Evolutionary conservation across 2,113 vertebrate genomes (phyloP), one percentile per base, ranked within the genome.

Genomic region (Eupsittula cactorum): DNA sequence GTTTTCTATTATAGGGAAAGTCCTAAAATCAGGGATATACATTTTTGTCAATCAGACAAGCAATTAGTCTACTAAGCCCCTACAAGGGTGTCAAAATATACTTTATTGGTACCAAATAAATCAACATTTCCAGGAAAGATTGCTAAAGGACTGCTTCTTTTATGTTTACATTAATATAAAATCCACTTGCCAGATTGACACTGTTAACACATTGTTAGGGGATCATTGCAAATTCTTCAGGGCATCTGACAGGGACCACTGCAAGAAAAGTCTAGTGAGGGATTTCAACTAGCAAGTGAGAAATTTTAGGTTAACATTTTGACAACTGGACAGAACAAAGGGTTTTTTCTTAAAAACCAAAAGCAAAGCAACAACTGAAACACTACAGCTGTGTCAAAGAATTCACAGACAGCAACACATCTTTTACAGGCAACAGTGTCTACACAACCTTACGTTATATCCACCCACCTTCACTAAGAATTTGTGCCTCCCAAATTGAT

Each of bases 71-170:
- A 81, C 44, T 33, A 31, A 85, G 71, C 46, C 87, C 75, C 89
- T 86, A 92, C 35, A 88, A 53, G 29, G 33, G n/a, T 86, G 63
- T 91, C 82, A 82, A 91, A 91, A 96, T 90, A 86, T 90, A 97
- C 76, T 93, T 94, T 93, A 94, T 90, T 97, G 93, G 53, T 41
- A 85, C 85, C 78, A 92, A 90, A 82, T 71, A 90, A 81, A 86
- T 82, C 20, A 90, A 57, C 68, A 93, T 68, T 85, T 88, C 59
- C 77, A 89, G 84, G 70, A 93, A 89, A 84, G 42, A 70, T 6
- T 9, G 70, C 52, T 82, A 37, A 91, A 90, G 29, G 19, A 86
- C 60, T 69, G 44, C 62, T 94, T 21, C 21, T 84, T 81, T 88
- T 82, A 68, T 44, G 67, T 79, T 92, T 94, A 94, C 81, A 90